phyloP scores from a whole-genome alignment of 53 echinoderm and acorn worm genomes.

The Arbacia lixula region DNA sequence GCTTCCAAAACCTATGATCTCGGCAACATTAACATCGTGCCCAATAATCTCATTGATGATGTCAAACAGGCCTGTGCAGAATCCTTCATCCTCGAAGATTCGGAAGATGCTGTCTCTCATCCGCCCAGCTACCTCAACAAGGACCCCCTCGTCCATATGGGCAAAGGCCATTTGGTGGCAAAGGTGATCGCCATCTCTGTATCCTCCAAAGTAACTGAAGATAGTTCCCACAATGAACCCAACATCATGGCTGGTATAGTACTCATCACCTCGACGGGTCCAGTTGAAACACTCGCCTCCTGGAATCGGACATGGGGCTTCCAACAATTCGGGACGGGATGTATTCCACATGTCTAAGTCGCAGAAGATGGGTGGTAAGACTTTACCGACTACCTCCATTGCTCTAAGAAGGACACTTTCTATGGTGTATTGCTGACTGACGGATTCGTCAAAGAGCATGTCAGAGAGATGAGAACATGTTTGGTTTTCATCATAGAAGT shows the following conservation, averaged over 20 bases:
- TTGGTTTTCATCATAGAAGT: not conserved
- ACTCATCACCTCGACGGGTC: not conserved
- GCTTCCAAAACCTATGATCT: not conserved
- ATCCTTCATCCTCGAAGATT: not conserved
- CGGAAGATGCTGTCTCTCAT: constrained; percentile 8
- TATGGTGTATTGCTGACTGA: constrained; percentile 15
- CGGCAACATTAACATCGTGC: not conserved
- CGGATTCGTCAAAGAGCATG: constrained; percentile 5
- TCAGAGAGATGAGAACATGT: constrained; percentile 17
- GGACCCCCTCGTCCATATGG: not conserved
- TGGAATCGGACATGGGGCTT: not conserved
- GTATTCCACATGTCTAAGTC: not conserved
- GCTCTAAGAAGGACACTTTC: not conserved
- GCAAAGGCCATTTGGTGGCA: constrained; percentile 33
- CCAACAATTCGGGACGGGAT: not conserved
- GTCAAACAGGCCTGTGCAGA: constrained; percentile 5
- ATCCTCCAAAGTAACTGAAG: constrained; percentile 31
- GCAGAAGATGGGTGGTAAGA: not conserved
- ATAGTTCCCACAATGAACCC: constrained; percentile 14
- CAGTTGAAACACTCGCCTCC: constrained; percentile 3
- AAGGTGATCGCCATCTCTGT: constrained; percentile 36
- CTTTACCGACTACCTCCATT: not conserved
- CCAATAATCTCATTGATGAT: not conserved
- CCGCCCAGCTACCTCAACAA: not conserved
- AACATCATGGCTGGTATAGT: not conserved